Evolutionary conservation across 2,888 invertebrate genomes (phyloP).

Genomic region (Steinernema carpocapsae): DNA sequence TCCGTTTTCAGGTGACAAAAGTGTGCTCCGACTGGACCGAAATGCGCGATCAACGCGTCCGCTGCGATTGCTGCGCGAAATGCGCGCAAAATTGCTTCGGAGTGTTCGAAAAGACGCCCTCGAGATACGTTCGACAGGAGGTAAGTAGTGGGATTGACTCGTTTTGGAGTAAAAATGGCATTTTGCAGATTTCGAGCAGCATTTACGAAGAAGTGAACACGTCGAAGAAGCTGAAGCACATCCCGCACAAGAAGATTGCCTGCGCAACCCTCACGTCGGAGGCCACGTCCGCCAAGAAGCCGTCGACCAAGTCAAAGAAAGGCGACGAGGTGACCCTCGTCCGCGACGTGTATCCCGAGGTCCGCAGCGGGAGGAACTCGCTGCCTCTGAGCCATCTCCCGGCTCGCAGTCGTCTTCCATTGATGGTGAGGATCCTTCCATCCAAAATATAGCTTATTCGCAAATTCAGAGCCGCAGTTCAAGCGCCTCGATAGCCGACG

Average conservation of each 20-base stretch:
- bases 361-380: background rate
- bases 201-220: background rate
- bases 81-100: background rate
- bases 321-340: conserved; percentile 1
- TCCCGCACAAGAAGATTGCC: background rate
- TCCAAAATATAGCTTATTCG: background rate
- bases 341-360: background rate
- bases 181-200: background rate
- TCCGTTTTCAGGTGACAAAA: background rate
- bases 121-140: background rate
- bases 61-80: background rate
- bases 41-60: background rate
- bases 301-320: background rate
- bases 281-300: background rate
- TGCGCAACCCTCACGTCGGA: background rate
- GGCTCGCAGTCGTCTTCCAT: background rate
- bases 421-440: background rate
- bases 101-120: background rate
- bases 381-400: background rate
- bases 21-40: background rate
- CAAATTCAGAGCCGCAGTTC: background rate
- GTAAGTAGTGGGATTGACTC: background rate
- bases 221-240: background rate
- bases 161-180: background rate
- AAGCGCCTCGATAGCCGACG: background rate